These are phyloP conservation scores for Aspidiotus destructor DNA, from an alignment of 2,888 invertebrate species.

Conservation along the genomic window DNA sequence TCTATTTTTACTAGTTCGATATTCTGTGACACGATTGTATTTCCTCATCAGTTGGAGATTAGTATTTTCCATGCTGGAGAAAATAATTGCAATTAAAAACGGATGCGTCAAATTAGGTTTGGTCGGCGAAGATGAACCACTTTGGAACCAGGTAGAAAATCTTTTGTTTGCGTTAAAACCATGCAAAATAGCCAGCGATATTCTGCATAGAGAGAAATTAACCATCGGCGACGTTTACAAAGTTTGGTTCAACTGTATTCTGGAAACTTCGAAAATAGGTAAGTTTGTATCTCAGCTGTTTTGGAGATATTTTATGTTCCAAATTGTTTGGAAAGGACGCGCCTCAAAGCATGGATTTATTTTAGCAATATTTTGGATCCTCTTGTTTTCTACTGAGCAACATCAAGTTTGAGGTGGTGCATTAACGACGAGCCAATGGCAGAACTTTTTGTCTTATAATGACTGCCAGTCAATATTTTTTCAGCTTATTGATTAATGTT, in stretches of 20 bases:
- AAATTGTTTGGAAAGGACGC: no score
- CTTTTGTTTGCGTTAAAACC: background rate
- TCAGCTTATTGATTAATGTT: no score
- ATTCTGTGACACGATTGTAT: no score
- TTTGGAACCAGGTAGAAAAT: background rate
- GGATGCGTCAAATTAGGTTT: background rate
- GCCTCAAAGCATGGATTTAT: no score
- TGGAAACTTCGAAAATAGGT: background rate
- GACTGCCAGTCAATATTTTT: no score
- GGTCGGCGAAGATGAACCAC: background rate
- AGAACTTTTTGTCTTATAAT: no score
- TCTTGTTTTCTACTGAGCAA: no score
- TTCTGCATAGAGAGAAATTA: background rate
- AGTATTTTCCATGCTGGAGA: background rate
- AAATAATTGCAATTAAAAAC: background rate
- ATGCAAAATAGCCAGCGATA: background rate
- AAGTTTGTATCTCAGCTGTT: background rate
- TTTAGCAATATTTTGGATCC: no score
- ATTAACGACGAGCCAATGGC: no score
- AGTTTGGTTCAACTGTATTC: conserved; percentile 1
- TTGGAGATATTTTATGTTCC: no score
- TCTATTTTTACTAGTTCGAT: no score
- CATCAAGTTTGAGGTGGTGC: no score
- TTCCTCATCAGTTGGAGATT: background rate
- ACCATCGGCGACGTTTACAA: background rate